Evolutionary conservation across 2,113 vertebrate genomes (phyloP), one percentile per base, ranked within the genome.

Genomic region (Neodontobutis hainanensis): DNA sequence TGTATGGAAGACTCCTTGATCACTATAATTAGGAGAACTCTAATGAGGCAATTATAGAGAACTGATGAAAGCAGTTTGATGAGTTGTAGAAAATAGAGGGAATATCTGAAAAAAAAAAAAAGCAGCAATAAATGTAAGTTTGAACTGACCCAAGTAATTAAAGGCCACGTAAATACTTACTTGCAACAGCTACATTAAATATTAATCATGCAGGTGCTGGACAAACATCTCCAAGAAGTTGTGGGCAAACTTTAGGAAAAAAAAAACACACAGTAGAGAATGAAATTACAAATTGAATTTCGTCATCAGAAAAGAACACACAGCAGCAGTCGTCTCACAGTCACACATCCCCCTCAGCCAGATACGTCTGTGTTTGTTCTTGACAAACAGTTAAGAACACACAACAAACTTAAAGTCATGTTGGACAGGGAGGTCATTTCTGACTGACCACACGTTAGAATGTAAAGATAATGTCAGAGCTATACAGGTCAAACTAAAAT

Each of bases 31-130:
- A 91, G 82, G 72, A 88, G 81, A 89, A 86, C 81, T 85, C 79
- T 91, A 92, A 92, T 90, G 89, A 92, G 89, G 85, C 90, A 92
- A 92, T 93, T 92, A 91, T 66, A 86, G 80, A 78, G 84, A 90
- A 85, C 78, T 88, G 85, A 89, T 90, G 86, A 90, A 90, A 89
- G 77, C 77, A 73, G 75, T 88, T 82, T 92, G 91, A 90, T 88
- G 87, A 90, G 85, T 80, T 73, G 71, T 36, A 27, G 57, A 71
- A 51, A 80, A 86, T 77, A 72, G 60, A 73, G 65, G 12, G 73
- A 83, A 83, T 77, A 86, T 87, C 69, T 78, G 78, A 51, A 8
- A 55, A 57, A 49, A 73, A n/a, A 49, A 75, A 85, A 80, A 86
- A 78, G 65, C 73, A 63, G 81, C 36, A 70, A 80, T 75, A 81